Base-by-base conservation (phyloP, 2,797 vertebrate species). In the Lagocephalus sceleratus region DNA sequence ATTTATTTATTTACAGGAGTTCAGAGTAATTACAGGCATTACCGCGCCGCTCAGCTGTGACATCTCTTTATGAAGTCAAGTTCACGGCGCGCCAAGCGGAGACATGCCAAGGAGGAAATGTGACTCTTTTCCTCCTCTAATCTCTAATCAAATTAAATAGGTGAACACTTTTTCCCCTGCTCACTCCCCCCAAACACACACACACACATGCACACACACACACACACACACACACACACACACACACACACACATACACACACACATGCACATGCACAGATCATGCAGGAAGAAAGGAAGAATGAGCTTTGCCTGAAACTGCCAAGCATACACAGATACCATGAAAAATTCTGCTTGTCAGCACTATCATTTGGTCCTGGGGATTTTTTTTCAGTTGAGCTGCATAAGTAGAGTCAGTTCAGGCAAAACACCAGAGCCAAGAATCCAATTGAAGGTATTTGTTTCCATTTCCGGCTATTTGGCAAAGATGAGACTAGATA, bases 21-120 rank as follows among this genome's bases (percentile, higher is more conserved):
- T 90, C 87, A 90, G 85, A 91, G 87, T 91, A 92, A 92, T 92
- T 91, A 92, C 72, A 85, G 73, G 82, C 83, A 83, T 91, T 89
- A 88, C 82, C 20, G 53, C 26, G 40, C 74, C 46, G 82, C 87
- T 76, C 73, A 83, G 81, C 83, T 75, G 73, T 91, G 88, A 92
- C 87, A 87, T 82, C 78, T 86, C 87, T 91, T 90, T 87, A 86
- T 85, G 83, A 85, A 89, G 87, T 89, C 86, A 88, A 82, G 87
- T 90, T 85, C 87, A 88, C 81, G 78, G 83, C 76, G 85, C 73
- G 68, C 64, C 69, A 74, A 82, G 86, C 75, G 80, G 81, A 89
- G 87, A 90, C 75, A 57, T 81, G 87, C 79, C 83, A 71, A 76
- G 44, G 68, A 81, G 81, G 83, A 85, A 74, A 77, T 69, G 78